Evolutionary conservation across 2,113 vertebrate genomes (phyloP).

Genomic region (Takifugu bimaculatus): DNA sequence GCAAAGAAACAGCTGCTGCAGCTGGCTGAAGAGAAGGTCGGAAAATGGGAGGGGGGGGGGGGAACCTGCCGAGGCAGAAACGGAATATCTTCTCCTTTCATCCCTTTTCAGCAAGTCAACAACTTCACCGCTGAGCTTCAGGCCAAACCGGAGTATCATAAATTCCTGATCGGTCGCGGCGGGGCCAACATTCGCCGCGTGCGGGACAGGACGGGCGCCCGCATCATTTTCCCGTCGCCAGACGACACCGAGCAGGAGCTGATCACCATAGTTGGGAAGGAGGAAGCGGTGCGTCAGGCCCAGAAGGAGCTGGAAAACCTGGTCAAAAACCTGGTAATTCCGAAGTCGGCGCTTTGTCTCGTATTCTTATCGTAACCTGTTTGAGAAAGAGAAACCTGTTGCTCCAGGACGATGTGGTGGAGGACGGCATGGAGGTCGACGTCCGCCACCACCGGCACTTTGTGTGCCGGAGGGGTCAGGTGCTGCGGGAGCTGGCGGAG

Average conservation of each 20-base stretch:
- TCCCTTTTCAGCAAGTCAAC: slow-evolving; percentile 75
- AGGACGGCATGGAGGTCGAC: slow-evolving; percentile 78
- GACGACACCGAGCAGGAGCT: slow-evolving; percentile 76
- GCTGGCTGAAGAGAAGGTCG: slow-evolving; percentile 80
- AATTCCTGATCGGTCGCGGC: slow-evolving; percentile 77
- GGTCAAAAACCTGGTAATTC: slow-evolving; percentile 76
- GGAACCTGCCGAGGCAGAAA: neutral
- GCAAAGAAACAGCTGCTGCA: slow-evolving; percentile 78
- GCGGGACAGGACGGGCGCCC: slow-evolving; percentile 73
- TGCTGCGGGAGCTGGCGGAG: slow-evolving; percentile 77
- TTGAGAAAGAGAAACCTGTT: neutral
- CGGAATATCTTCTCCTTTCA: neutral
- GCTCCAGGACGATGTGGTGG: slow-evolving; percentile 76
- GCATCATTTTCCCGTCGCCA: slow-evolving; percentile 75
- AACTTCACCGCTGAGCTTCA: slow-evolving; percentile 75
- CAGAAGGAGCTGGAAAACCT: slow-evolving; percentile 77
- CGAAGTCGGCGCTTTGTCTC: too few species aligned
- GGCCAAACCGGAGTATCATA: slow-evolving; percentile 80
- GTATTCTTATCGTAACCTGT: too few species aligned
- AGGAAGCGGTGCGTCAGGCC: slow-evolving; percentile 74
- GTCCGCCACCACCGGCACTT: slow-evolving; percentile 78
- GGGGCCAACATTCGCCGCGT: slow-evolving; percentile 78
- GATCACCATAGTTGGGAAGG: slow-evolving; percentile 79
- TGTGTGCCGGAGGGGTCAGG: slow-evolving; percentile 74
- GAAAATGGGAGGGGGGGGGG: neutral